Conservation (phyloP, 2,888 invertebrate genomes). For the Lasius platythorax region DNA sequence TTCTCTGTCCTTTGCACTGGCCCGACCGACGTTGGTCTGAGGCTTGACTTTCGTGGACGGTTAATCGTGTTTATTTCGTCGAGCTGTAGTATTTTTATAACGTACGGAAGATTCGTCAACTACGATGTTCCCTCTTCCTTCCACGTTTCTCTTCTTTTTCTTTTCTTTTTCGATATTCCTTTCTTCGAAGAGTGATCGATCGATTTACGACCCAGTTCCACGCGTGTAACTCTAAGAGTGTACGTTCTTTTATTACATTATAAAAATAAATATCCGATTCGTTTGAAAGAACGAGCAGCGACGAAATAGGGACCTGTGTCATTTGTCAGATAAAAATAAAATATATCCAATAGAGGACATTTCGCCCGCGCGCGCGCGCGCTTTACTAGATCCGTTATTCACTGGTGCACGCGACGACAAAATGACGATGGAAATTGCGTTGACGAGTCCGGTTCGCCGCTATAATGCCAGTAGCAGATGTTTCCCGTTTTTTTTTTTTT, state of each 20-base stretch:
- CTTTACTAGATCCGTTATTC: constrained; percentile 29
- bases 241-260: constrained; percentile 41
- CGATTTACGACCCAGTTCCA: constrained; percentile 35
- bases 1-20: background rate
- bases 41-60: constrained; percentile 16
- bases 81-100: constrained; percentile 31
- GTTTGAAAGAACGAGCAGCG: background rate
- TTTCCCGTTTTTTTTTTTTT: constrained; percentile 11
- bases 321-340: constrained; percentile 50
- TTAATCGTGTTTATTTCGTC: constrained; percentile 2
- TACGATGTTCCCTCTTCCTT: background rate
- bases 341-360: constrained; percentile 24
- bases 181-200: constrained; percentile 15
- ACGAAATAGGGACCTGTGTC: background rate
- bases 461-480: constrained; percentile 45
- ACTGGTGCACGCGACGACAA: constrained; percentile 22
- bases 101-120: constrained; percentile 16
- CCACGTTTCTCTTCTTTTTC: background rate
- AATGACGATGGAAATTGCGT: constrained; percentile 49
- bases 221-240: constrained; percentile 9
- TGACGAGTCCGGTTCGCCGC: constrained; percentile 45
- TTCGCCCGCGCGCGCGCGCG: constrained; percentile 8
- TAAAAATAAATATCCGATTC: constrained; percentile 54
- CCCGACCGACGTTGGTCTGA: background rate
- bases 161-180: background rate